Conservation (phyloP, 2,797 vertebrate genomes). For the Sardinella longiceps region DNA sequence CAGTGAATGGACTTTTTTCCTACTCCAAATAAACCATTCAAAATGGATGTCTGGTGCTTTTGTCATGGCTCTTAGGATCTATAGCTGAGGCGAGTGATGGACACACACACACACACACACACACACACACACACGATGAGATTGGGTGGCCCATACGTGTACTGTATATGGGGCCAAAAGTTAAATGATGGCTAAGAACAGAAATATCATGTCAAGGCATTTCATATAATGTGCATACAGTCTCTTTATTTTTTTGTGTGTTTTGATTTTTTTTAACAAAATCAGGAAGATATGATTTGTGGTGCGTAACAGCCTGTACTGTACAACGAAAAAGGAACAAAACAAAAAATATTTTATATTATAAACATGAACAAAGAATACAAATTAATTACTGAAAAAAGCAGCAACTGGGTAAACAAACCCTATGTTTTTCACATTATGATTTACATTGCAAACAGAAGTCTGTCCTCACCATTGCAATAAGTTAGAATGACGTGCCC, state of each 20-base stretch:
- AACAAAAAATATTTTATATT: conserved; percentile 49
- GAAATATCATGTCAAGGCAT: neutral
- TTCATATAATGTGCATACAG: conserved; percentile 68
- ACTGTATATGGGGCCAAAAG: neutral
- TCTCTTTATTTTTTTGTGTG: conserved; percentile 56
- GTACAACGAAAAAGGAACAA: conserved; percentile 68
- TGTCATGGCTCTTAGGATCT: conserved; percentile 27
- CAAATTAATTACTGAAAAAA: conserved; percentile 73
- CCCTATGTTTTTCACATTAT: conserved; percentile 79
- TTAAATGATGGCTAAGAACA: neutral
- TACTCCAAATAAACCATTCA: conserved; percentile 74
- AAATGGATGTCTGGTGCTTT: conserved; percentile 41
- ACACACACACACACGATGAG: neutral
- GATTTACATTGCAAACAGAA: conserved; percentile 64
- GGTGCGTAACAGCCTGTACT: conserved; percentile 84
- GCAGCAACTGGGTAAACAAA: conserved; percentile 75
- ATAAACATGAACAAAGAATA: conserved; percentile 55
- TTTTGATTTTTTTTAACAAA: conserved; percentile 69
- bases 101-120: neutral
- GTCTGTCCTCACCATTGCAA: conserved; percentile 44
- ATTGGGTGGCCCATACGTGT: too few species aligned
- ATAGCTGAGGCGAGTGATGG: neutral
- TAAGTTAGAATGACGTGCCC: conserved; percentile 47
- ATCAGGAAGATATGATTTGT: conserved; percentile 79
- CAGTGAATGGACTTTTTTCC: conserved; percentile 66